Conservation (phyloP, 35 echinoderm and acorn worm genomes). For the Apostichopus californicus region DNA sequence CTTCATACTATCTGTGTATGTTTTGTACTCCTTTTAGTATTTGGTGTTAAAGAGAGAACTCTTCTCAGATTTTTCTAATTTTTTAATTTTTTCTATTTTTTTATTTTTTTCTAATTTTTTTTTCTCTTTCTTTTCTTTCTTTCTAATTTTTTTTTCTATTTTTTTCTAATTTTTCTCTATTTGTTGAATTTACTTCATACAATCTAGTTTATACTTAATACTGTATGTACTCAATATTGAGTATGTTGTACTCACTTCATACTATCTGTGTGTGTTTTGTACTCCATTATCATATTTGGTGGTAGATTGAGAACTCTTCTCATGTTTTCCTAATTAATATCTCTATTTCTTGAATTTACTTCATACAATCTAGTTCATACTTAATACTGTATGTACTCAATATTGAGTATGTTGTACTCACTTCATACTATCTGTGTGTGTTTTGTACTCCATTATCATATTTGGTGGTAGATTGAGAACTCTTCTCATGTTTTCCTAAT, state of each 20-base stretch:
- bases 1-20: constrained; percentile 34
- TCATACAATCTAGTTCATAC: too few relatives aligned
- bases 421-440: constrained; percentile 87
- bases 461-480: constrained; percentile 94
- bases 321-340: not conserved
- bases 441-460: constrained; percentile 98
- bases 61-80: too few relatives aligned
- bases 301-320: not conserved
- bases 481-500: constrained; percentile 45
- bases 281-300: not conserved
- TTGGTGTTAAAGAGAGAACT: too few relatives aligned
- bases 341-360: too few relatives aligned
- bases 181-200: too few relatives aligned
- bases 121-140: too few relatives aligned
- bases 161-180: too few relatives aligned
- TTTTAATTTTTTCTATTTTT: too few relatives aligned
- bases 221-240: not conserved
- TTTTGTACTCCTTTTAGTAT: not conserved
- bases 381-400: not conserved
- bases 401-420: constrained; percentile 1
- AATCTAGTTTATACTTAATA: not conserved
- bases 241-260: not conserved
- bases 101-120: too few relatives aligned
- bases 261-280: constrained; percentile 54
- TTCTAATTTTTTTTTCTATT: too few relatives aligned